Evolutionary conservation across 2,113 vertebrate species (phyloP), one percentile per base, ranked within the genome.

Genomic region (Sakesphorus luctuosus): DNA sequence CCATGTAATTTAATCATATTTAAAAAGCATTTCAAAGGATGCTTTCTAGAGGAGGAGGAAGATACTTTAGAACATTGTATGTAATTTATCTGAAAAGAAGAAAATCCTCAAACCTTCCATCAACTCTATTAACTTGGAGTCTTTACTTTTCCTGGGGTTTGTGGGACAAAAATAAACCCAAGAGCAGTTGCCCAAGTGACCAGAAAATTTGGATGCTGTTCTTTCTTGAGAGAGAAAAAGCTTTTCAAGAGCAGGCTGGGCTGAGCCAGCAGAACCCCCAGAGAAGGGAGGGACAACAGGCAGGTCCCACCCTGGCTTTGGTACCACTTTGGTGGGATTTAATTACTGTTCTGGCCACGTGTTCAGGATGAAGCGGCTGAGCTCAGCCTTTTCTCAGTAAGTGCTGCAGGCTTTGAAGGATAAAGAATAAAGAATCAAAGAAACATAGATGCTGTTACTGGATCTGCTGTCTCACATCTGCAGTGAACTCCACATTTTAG

Each of bases 371-470:
- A 94, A 93, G 12, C 74, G 86, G 93, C 91, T 96, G 95, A 93
- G 90, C 79, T 96, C 96, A 96, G 96, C 95, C 94, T 95, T 96
- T 96, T 93, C 96, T 94, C 88, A 78, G 25, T 72, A 81, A 78
- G 94, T 65, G 58, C 84, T 71, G 78, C 84, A 59, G 81, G 87
- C 90, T 96, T 94, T 78, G 75, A 63, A 56, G 55, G 9, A 10
- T 59, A 23, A 36, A 49, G 85, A 83, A 91, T 16, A n/a, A 83
- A 77, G 82, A 83, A 63, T 24, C 61, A 65, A 68, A 96, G 89
- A 77, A 56, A 79, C 26, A 26, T 9, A 92, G 79, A 71, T 72
- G 61, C 59, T 53, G 14, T 52, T 63, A 35, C 84, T 83, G 6
- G 9, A 2, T 62, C 81, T 53, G 59, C 78, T 77, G 87, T 26